phyloP scores from a whole-genome alignment of 2,113 vertebrate species.

The Pseudorasbora parva region DNA sequence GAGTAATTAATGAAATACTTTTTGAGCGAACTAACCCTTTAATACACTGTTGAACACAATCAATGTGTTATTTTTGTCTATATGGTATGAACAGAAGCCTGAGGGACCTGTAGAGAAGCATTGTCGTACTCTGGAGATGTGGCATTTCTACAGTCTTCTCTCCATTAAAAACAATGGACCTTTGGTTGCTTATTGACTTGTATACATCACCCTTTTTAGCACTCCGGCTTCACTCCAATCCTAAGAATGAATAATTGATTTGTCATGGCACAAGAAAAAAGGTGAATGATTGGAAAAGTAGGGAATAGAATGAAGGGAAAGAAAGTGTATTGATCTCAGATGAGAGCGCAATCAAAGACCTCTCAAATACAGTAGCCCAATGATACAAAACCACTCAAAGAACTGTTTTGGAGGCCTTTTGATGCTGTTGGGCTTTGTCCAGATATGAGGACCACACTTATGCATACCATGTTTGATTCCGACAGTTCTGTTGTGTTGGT shows the following conservation, averaged over 20 bases:
- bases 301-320: conserved; percentile 57
- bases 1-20: too few relatives aligned
- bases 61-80: not conserved
- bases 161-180: conserved; percentile 82
- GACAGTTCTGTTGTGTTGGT: conserved; percentile 40
- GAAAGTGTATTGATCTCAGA: conserved; percentile 6
- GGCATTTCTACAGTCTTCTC: conserved; percentile 60
- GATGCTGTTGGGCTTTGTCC: conserved; percentile 28
- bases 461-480: not conserved
- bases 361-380: not conserved
- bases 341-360: not conserved
- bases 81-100: not conserved
- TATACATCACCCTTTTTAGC: conserved; percentile 85
- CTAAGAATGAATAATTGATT: conserved; percentile 90
- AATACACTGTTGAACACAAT: not conserved
- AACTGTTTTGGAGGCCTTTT: conserved; percentile 26
- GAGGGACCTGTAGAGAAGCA: not conserved
- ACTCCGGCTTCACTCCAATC: conserved; percentile 84
- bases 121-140: not conserved
- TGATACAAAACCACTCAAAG: conserved; percentile 6
- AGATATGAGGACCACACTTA: conserved; percentile 23
- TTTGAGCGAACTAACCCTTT: too few relatives aligned
- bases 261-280: conserved; percentile 72
- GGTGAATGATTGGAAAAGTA: conserved; percentile 56
- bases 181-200: conserved; percentile 92